Conservation (phyloP, 2,797 vertebrate species). For the Halcyon smyrnensis region DNA sequence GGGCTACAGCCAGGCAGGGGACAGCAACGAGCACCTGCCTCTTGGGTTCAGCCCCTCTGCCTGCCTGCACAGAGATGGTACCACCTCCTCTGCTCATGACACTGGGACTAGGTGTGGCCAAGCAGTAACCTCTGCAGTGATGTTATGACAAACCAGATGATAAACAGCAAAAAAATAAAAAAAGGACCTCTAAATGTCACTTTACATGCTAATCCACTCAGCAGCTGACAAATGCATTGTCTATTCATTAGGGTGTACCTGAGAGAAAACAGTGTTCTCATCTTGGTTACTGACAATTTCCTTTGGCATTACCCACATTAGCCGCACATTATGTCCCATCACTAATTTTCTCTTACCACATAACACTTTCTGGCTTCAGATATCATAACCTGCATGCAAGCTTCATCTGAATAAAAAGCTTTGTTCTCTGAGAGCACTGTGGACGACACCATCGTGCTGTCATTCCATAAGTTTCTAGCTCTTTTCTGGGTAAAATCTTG, state of each 20-base stretch:
- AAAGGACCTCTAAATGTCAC: neutral
- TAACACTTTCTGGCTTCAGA: neutral
- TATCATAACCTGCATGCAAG: neutral
- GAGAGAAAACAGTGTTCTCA: neutral
- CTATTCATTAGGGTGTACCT: neutral
- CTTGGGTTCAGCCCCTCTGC: neutral
- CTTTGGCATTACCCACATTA: neutral
- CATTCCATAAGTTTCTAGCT: neutral
- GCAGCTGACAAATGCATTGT: neutral
- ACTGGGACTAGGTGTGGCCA: neutral
- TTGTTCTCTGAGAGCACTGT: neutral
- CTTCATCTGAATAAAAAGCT: neutral
- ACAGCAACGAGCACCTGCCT: rapidly evolving
- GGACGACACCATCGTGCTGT: neutral
- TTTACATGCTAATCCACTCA: neutral
- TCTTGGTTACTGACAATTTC: neutral
- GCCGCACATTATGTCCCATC: neutral
- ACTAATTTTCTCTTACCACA: neutral
- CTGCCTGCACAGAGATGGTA: neutral
- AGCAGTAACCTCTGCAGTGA: neutral
- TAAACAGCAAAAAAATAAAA: neutral
- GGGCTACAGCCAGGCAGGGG: neutral
- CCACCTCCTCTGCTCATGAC: neutral
- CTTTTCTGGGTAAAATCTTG: neutral
- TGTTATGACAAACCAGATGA: neutral